Percentiles rank a stretch among this genome's conserved stretches.
Evolutionary conservation across 2,888 invertebrate genomes (phyloP).

Genomic region (Leptopterna dolabrata): DNA sequence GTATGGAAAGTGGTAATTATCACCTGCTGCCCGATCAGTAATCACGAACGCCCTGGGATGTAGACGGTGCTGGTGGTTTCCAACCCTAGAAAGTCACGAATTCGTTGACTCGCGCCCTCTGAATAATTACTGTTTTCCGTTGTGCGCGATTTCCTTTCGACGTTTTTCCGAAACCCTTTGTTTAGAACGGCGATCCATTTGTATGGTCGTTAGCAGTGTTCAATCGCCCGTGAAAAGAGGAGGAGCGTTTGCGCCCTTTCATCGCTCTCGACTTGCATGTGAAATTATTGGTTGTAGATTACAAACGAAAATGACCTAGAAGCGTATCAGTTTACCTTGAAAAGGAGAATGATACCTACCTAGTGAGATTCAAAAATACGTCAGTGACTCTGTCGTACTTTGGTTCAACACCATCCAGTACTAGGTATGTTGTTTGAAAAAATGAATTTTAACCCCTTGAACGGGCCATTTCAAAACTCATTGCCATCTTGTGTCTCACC

Average conservation of each 20-base stretch:
- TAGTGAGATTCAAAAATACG: too few species aligned
- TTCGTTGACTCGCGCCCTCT: background rate
- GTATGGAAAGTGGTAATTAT: background rate
- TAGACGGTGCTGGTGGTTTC: background rate
- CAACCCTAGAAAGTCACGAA: background rate
- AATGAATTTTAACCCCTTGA: too few species aligned
- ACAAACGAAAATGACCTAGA: too few species aligned
- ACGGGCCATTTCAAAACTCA: too few species aligned
- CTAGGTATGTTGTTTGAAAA: too few species aligned
- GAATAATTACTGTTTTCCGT: background rate
- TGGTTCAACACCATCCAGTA: too few species aligned
- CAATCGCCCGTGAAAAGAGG: conserved; percentile 18
- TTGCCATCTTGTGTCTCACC: too few species aligned
- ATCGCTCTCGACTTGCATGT: background rate
- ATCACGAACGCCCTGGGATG: background rate
- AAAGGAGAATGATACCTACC: too few species aligned
- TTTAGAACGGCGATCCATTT: conserved; percentile 1
- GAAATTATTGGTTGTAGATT: background rate
- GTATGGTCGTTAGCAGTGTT: conserved; percentile 21
- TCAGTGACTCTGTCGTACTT: too few species aligned
- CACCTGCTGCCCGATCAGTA: background rate
- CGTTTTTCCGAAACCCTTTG: background rate
- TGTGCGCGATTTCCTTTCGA: background rate
- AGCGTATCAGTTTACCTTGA: too few species aligned
- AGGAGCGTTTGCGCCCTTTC: background rate